A percentile compares a stretch with the other conserved stretches of the same genome.
These are phyloP conservation scores for Ploceus nigricollis DNA, from an alignment of 2,113 vertebrate species.

Conservation along the genomic window DNA sequence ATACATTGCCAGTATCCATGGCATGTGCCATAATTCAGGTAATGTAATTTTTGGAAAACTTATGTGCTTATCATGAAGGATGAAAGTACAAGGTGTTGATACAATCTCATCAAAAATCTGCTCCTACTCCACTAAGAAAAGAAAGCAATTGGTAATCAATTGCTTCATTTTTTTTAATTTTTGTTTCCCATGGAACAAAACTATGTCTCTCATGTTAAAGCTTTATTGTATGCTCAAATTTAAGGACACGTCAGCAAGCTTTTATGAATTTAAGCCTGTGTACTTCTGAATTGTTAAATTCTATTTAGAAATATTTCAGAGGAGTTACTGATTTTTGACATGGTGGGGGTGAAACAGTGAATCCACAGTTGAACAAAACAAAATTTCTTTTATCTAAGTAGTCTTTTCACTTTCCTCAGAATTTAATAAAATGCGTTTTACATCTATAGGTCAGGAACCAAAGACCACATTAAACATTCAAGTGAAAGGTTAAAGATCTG, in stretches of 20 bases:
- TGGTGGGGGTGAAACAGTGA: neutral
- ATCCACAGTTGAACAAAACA: neutral
- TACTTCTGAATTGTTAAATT: neutral
- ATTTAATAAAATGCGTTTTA: slow-evolving; percentile 28
- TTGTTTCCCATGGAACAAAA: neutral
- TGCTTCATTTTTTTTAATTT: neutral
- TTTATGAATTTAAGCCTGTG: neutral
- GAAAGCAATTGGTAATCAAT: neutral
- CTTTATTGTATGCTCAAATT: neutral
- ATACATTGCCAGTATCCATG: neutral
- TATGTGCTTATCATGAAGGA: neutral
- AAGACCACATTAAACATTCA: slow-evolving; percentile 28
- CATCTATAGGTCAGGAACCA: slow-evolving; percentile 35
- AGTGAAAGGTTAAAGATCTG: slow-evolving; percentile 54
- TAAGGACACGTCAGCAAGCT: neutral
- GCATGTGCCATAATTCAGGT: neutral
- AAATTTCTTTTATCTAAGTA: neutral
- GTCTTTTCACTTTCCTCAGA: neutral
- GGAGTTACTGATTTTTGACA: neutral
- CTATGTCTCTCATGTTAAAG: neutral
- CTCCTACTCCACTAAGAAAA: neutral
- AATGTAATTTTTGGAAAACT: neutral
- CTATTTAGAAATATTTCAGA: neutral
- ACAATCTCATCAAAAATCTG: neutral
- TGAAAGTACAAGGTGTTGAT: neutral